Base-by-base conservation (phyloP, 2,888 invertebrate genomes). In the Ectemnius continuus region DNA sequence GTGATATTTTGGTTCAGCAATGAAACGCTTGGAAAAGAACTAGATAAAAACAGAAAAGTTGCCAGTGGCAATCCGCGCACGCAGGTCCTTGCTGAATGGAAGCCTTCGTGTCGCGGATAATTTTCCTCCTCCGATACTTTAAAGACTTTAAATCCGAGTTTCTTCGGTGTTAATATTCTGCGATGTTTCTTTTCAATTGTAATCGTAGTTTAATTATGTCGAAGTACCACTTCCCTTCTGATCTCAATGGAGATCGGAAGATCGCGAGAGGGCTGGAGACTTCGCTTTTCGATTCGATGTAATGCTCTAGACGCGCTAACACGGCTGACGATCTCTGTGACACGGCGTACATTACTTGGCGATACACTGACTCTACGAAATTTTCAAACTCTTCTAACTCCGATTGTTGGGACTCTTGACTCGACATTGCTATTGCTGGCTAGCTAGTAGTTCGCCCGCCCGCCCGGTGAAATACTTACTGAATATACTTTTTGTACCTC, bases 1-100 rank as follows among this genome's bases (percentile, higher is more conserved):
- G 86, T 90, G 91, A 87, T 88, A 86, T 86, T 89, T 88, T 89
- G 86, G 88, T 90, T 89, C 90, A 90, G 89, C 91, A 89, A 86
- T 79, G 75, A 85, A 87, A 85, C 64, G 81, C 79, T 73, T 52
- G 8, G 16, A 14, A 84, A 83, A 77, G 64, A 83, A 82, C 74
- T 56, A 6, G 36, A 78, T 81, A 87, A 71, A 84, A 85, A 80
- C 76, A 67, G 73, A 81, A 82, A 71, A 76, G 69, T 69, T 72
- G 80, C 76, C 76, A 46, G 20, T 67, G 80, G 76, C 82, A 78
- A 79, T 64, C 76, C 83, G 73, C 76, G 73, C 70, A 20, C 79
- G 72, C 71, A 76, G 79, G 77, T 84, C 86, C 84, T 88, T 88
- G 89, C 87, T 89, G 87, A 88, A 47, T 66, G 75, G 76, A 76